These are phyloP conservation scores for Helicoverpa armigera DNA, from an alignment of 1,140 invertebrate species.

Conservation along the genomic window DNA sequence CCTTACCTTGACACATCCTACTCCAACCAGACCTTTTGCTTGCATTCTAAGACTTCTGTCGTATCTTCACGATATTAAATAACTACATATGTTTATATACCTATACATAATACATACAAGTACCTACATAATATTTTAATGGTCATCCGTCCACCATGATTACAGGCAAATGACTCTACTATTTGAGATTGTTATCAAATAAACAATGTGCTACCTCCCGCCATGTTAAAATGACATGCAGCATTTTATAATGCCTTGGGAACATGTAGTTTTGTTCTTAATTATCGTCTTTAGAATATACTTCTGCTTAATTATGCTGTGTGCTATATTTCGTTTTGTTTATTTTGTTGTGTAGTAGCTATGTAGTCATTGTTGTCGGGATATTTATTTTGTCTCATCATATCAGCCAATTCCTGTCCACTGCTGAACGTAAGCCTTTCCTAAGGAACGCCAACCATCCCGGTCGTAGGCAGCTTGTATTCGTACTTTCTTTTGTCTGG, in stretches of 20 bases:
- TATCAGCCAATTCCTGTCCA: not conserved
- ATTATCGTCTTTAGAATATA: conserved; percentile 11
- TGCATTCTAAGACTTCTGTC: no score
- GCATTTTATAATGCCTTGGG: conserved; percentile 48
- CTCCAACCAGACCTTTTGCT: no score
- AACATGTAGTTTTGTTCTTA: conserved; percentile 36
- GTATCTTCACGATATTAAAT: no score
- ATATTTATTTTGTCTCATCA: not conserved
- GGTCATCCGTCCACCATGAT: conserved; percentile 30
- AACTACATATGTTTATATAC: not conserved
- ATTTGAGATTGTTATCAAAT: conserved; percentile 67
- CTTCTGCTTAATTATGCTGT: not conserved
- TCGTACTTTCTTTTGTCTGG: no score
- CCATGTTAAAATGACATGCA: conserved; percentile 42
- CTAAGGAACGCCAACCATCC: no score
- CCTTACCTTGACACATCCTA: no score
- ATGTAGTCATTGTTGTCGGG: not conserved
- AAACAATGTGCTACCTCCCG: conserved; percentile 62
- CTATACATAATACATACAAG: not conserved
- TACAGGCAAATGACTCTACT: conserved; percentile 48
- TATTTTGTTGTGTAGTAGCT: not conserved
- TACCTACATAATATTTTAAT: conserved; percentile 16
- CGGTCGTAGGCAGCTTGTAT: no score
- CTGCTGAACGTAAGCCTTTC: no score
- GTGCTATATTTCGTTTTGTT: not conserved